Percentiles rank a stretch among this genome's conserved stretches.
phyloP scores from a whole-genome alignment of 2,888 invertebrate genomes.

The Lithophane socia region DNA sequence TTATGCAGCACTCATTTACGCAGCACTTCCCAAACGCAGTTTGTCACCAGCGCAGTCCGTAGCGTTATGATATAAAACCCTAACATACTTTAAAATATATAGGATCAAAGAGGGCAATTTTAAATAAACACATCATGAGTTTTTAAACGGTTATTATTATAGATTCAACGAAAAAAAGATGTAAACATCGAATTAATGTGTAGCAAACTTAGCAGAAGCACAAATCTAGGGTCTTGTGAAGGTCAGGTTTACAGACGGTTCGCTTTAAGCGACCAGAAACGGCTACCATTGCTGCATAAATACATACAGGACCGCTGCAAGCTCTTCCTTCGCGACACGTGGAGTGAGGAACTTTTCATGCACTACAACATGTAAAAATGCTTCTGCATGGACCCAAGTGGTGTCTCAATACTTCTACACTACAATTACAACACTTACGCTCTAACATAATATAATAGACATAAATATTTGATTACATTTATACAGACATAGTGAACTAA shows the following conservation, averaged over 20 bases:
- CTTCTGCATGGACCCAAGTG: background rate
- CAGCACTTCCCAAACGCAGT: slow-evolving; percentile 38
- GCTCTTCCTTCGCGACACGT: background rate
- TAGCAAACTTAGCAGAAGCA: slow-evolving; percentile 11
- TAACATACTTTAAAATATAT: slow-evolving; percentile 18
- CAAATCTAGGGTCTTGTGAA: slow-evolving; percentile 8
- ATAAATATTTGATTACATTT: slow-evolving; percentile 8
- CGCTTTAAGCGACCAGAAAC: slow-evolving; percentile 4
- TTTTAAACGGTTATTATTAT: slow-evolving; percentile 23
- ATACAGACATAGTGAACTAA: slow-evolving; percentile 27
- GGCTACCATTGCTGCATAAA: background rate
- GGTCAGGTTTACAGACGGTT: background rate
- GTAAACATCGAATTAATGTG: slow-evolving; percentile 10
- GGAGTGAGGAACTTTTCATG: slow-evolving; percentile 17
- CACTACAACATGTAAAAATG: slow-evolving; percentile 23
- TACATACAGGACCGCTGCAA: slow-evolving; percentile 11
- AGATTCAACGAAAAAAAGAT: slow-evolving; percentile 6
- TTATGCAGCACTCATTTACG: background rate
- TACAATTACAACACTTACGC: slow-evolving; percentile 15
- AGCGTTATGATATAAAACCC: slow-evolving; percentile 5
- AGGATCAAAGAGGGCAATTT: slow-evolving; percentile 19
- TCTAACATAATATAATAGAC: slow-evolving; percentile 1
- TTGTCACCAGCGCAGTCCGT: slow-evolving; percentile 31
- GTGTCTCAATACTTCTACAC: slow-evolving; percentile 20
- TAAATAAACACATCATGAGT: slow-evolving; percentile 22